phyloP scores from a whole-genome alignment of 2,888 invertebrate genomes.

The Thecophora atra region DNA sequence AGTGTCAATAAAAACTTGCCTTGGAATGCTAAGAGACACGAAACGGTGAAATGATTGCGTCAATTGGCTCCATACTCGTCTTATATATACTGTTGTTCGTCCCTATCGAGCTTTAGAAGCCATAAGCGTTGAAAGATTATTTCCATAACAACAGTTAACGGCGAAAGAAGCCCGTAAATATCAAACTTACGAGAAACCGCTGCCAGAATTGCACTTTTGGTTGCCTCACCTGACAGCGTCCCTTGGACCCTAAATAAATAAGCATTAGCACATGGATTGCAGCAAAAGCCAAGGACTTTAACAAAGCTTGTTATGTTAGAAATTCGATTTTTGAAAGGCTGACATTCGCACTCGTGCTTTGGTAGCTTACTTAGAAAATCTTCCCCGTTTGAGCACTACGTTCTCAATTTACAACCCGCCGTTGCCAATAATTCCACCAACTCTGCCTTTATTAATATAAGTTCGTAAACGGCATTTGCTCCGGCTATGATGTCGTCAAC shows the following conservation, averaged over 20 bases:
- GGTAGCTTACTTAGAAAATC: conserved; percentile 10
- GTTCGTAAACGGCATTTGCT: conserved; percentile 32
- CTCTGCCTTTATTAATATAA: conserved; percentile 32
- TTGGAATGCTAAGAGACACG: conserved; percentile 15
- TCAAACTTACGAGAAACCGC: conserved; percentile 41
- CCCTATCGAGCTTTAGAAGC: conserved; percentile 40
- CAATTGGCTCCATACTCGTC: conserved; percentile 14
- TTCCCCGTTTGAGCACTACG: conserved; percentile 13
- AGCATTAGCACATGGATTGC: conserved; percentile 36
- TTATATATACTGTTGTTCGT: conserved; percentile 34
- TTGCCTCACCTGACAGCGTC: not conserved
- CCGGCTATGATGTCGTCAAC: conserved; percentile 44
- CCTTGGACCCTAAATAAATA: conserved; percentile 34
- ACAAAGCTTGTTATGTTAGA: conserved; percentile 15
- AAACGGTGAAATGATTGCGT: conserved; percentile 12
- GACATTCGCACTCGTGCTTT: conserved; percentile 11
- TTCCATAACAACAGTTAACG: conserved; percentile 40
- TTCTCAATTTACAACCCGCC: conserved; percentile 16
- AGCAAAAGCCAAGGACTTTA: conserved; percentile 41
- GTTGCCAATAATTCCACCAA: conserved; percentile 30
- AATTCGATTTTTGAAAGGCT: conserved; percentile 1
- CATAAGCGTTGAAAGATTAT: conserved; percentile 43
- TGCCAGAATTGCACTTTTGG: conserved; percentile 38
- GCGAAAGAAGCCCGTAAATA: conserved; percentile 39
- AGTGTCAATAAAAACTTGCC: not conserved